Base-by-base conservation (phyloP, 2,113 vertebrate species). In the mouse (Mus musculus) region DNA sequence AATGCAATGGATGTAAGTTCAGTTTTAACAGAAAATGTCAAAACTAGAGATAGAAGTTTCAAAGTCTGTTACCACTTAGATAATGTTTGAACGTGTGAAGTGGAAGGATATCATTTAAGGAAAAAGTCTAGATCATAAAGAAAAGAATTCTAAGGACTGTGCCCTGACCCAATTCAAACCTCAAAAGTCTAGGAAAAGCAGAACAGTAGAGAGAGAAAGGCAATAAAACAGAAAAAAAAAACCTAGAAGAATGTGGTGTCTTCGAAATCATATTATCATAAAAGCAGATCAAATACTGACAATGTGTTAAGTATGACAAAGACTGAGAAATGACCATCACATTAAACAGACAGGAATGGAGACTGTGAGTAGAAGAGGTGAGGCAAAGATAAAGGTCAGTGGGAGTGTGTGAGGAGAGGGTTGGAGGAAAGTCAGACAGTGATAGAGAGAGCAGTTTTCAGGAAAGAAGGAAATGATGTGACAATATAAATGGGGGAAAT, bases 21-120 rank as follows among this genome's bases (percentile, higher is more conserved):
- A 28, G 30, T 89, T 16, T 84, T 93, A 80, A 96, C 65, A 89
- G 81, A 46, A 90, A 84, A 88, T 69, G 1, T 36, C 49, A 87
- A 3, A 63, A 46, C 26, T 90, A 10, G 63, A 94, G 24, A 82
- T 56, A 54, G 39, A 80, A 46, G 73, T 85, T 56, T 92, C 61
- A 20, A 49, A 71, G 22, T 81, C 56, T 90, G 4, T 93, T 92
- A 76, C 11, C 24, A 61, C 14, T 52, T 78, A 59, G 17, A 11
- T 76, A 20, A 39, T 63, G 20, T 54, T 42, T 39, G n/a, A 91
- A 88, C 73, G 30, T n/a, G 39, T 81, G 4, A 73, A 67, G 76
- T 14, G 88, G 59, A 84, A 80, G 49, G 36, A 33, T 72, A n/a
- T 92, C n/a, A 69, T n/a, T 90, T 91, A 89, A 52, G 42, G 19